Evolutionary conservation across 92 coral and sea anemone genomes (phyloP).

Genomic region (Epizoanthus ramosus): DNA sequence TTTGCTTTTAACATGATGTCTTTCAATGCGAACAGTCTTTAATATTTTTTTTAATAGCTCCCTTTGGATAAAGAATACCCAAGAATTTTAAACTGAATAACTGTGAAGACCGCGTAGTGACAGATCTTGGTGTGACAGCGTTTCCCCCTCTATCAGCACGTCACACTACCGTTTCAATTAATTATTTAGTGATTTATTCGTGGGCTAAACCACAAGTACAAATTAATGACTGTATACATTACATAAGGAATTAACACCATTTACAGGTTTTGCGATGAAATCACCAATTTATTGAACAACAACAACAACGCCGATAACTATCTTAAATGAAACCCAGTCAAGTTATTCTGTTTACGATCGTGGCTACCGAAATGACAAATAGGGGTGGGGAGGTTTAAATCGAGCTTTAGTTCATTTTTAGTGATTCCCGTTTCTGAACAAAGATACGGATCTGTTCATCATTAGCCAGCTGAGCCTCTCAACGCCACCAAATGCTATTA

Average conservation of each 20-base stretch:
- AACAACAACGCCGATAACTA: not conserved
- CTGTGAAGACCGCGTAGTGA: not conserved
- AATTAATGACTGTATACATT: constrained; percentile 9
- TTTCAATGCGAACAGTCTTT: constrained; percentile 9
- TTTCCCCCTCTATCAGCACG: not conserved
- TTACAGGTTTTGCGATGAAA: not conserved
- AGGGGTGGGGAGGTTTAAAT: constrained; percentile 7
- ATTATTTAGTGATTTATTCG: constrained; percentile 16
- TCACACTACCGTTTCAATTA: constrained; percentile 4
- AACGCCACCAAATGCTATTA: no score
- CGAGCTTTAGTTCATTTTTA: not conserved
- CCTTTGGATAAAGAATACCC: not conserved
- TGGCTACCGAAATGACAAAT: not conserved
- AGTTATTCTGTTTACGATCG: not conserved
- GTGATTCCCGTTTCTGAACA: not conserved
- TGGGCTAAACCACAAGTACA: constrained; percentile 7
- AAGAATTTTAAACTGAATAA: not conserved
- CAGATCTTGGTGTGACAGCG: not conserved
- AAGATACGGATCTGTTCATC: not conserved
- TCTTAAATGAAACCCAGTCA: not conserved
- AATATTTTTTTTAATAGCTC: constrained; percentile 1
- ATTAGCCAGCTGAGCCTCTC: constrained; percentile 29
- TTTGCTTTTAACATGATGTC: not conserved
- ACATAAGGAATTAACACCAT: constrained; percentile 2
- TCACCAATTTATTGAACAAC: not conserved